Conservation (phyloP, 2,113 vertebrate species). For the Myrmecophaga tridactyla region DNA sequence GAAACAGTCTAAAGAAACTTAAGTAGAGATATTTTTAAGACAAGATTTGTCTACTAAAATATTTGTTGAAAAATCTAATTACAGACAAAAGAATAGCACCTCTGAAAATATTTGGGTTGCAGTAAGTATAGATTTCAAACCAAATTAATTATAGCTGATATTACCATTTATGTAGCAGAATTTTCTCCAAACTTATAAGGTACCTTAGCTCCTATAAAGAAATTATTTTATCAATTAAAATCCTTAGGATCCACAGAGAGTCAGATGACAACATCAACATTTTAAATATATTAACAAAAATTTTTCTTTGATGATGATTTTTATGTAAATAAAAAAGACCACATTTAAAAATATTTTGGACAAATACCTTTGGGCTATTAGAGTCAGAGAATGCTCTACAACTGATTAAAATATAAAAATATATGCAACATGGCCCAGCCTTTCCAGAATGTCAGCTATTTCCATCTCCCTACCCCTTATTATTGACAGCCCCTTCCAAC, state of each 20-base stretch:
- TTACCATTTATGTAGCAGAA: background rate
- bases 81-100: background rate
- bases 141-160: background rate
- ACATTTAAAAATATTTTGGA: background rate
- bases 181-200: background rate
- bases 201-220: background rate
- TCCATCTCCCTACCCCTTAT: too few relatives aligned
- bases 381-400: background rate
- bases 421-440: too few relatives aligned
- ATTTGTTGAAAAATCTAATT: background rate
- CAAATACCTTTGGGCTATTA: background rate
- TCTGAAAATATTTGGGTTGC: background rate
- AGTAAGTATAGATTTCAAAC: background rate
- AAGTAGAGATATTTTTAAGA: background rate
- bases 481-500: too few relatives aligned
- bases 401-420: constrained; percentile 4
- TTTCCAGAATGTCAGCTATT: too few relatives aligned
- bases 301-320: background rate
- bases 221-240: background rate
- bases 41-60: background rate
- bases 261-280: background rate
- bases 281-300: background rate
- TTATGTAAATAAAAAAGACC: background rate
- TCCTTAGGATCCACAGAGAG: background rate
- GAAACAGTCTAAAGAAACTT: background rate